Conservation (phyloP, 2,888 invertebrate species). For the Diarsia rubi region DNA sequence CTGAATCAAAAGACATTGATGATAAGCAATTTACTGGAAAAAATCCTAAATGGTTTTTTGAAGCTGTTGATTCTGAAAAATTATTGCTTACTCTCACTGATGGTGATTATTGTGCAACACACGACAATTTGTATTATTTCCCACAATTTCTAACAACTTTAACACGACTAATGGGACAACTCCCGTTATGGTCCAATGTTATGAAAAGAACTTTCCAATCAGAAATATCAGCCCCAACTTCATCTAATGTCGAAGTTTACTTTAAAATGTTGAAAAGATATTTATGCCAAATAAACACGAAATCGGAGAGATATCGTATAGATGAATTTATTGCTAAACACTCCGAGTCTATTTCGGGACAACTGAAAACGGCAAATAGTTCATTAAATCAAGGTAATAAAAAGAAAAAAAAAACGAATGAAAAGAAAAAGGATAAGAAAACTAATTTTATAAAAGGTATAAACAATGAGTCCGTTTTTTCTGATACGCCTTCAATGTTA, state of each 20-base stretch:
- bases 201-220: conserved; percentile 34
- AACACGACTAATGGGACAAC: conserved; percentile 37
- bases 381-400: too few relatives aligned
- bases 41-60: conserved; percentile 35
- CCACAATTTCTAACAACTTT: conserved; percentile 36
- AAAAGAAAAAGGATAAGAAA: too few relatives aligned
- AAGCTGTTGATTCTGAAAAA: conserved; percentile 39
- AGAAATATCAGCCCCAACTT: conserved; percentile 25
- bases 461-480: too few relatives aligned
- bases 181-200: conserved; percentile 44
- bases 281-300: conserved; percentile 37
- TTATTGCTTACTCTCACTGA: conserved; percentile 42
- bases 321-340: conserved; percentile 31
- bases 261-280: conserved; percentile 42
- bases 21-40: background rate
- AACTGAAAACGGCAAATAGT: background rate
- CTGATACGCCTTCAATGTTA: too few relatives aligned
- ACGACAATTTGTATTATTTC: conserved; percentile 42
- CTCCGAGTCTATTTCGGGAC: conserved; percentile 24
- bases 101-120: conserved; percentile 26
- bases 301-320: conserved; percentile 32
- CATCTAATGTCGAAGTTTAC: conserved; percentile 40
- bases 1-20: conserved; percentile 21
- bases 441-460: too few relatives aligned
- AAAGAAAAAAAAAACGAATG: too few relatives aligned